phyloP scores from a whole-genome alignment of 2,888 invertebrate species.

The Linnaemya vulpina region DNA sequence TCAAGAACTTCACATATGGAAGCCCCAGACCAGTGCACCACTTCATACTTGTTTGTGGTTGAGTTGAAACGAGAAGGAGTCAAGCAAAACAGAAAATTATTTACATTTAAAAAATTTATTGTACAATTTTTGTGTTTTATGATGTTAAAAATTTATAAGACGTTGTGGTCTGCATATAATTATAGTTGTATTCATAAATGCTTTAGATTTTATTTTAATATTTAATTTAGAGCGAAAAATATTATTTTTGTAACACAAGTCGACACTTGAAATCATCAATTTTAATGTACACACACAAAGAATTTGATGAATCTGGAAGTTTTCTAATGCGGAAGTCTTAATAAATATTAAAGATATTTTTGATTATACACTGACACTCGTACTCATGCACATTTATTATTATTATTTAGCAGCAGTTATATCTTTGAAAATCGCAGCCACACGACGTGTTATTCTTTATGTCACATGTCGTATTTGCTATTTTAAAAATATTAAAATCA shows the following conservation, averaged over 20 bases:
- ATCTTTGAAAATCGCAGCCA: too few relatives aligned
- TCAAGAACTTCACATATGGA: slow-evolving; percentile 16
- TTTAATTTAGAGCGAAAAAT: slow-evolving; percentile 40
- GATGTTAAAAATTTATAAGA: slow-evolving; percentile 3
- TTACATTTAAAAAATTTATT: slow-evolving; percentile 20
- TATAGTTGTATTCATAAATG: neutral
- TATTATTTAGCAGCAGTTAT: neutral
- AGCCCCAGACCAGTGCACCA: slow-evolving; percentile 12
- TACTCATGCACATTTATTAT: neutral
- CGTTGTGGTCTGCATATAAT: too few relatives aligned
- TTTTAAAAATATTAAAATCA: too few relatives aligned
- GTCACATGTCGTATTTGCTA: too few relatives aligned
- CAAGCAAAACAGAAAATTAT: slow-evolving; percentile 11
- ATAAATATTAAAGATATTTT: slow-evolving; percentile 48
- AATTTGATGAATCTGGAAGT: slow-evolving; percentile 33
- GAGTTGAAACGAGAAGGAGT: neutral
- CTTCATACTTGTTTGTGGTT: slow-evolving; percentile 27
- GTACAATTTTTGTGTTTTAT: neutral
- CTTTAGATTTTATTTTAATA: slow-evolving; percentile 5
- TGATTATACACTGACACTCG: slow-evolving; percentile 7
- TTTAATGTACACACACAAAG: neutral
- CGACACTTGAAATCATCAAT: neutral
- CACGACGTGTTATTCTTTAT: too few relatives aligned
- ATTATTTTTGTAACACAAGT: neutral
- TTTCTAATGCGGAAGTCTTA: slow-evolving; percentile 64